Base-by-base conservation (phyloP, 1,140 invertebrate genomes). In the Drosophila lacertosa region DNA sequence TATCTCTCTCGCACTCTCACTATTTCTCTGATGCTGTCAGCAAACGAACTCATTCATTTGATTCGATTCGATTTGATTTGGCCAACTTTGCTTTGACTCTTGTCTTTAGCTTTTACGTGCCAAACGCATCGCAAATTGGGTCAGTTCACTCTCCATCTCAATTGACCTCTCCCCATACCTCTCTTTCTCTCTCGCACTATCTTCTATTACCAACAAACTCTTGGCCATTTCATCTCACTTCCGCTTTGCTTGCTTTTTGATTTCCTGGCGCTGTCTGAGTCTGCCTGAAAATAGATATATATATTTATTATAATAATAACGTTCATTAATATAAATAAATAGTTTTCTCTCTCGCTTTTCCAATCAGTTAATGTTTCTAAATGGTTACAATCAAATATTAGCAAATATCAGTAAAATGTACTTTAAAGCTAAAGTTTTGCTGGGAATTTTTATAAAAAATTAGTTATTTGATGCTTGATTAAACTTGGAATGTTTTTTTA, bases 21-120 rank as follows among this genome's bases (percentile, higher is more conserved):
- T 42, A n/a, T 47, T 20, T 26, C 24, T 42, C 35, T 40, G 33
- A 29, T 15, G 18, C 40, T 40, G 40, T 42, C 40, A 44, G 51
- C 35, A 66, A 74, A 24, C 78, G 74, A 70, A 83, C 75, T 78
- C 72, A 83, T 74, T 77, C 68, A 48, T 58, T 65, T 66, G 62
- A 71, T 71, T 71, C 53, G 75, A 84, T 76, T 70, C 79, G 71
- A 75, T 80, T 81, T 88, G 63, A 86, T 86, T 86, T 86, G 69
- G 55, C 51, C 59, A 77, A 78, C 71, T 77, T 45, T 32, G 44
- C 53, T 18, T 40, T 51, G 63, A 22, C 69, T 74, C 65, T 73
- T 15, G 47, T 58, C 59, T 74, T 68, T 13, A 6, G 39, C 24
- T 53, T 51, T 57, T 58, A 78, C 66, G 71, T 84, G 81, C 68